phyloP scores from a whole-genome alignment of 1,140 invertebrate genomes.

The Ruditapes philippinarum region DNA sequence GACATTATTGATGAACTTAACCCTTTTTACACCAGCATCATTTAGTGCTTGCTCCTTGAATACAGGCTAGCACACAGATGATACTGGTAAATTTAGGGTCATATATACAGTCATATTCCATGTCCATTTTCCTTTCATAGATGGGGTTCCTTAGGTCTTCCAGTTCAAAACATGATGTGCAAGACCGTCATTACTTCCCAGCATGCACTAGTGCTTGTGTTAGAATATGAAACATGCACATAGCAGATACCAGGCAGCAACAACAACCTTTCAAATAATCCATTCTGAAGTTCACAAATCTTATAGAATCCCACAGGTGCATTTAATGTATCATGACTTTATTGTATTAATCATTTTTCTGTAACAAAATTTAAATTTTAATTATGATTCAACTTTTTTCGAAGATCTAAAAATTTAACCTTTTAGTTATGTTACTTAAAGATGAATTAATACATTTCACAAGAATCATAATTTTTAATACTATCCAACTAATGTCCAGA shows the following conservation, averaged over 20 bases:
- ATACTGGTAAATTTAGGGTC: slow-evolving; percentile 45
- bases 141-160: neutral
- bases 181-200: neutral
- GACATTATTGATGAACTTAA: neutral
- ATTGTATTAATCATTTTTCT: too few species aligned
- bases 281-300: too few species aligned
- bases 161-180: neutral
- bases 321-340: too few species aligned
- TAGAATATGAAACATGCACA: slow-evolving; percentile 5
- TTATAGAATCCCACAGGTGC: too few species aligned
- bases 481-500: too few species aligned
- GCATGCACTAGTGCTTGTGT: slow-evolving; percentile 45
- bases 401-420: too few species aligned
- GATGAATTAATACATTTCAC: too few species aligned
- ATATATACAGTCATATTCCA: neutral
- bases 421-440: too few species aligned
- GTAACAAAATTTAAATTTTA: too few species aligned
- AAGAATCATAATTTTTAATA: too few species aligned
- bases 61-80: slow-evolving; percentile 40
- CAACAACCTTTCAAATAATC: neutral
- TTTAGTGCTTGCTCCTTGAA: slow-evolving; percentile 46
- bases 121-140: neutral
- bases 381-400: too few species aligned
- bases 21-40: slow-evolving; percentile 55
- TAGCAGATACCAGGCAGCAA: slow-evolving; percentile 7